Conservation (phyloP, 2,797 vertebrate species). For the Microcaecilia unicolor region DNA sequence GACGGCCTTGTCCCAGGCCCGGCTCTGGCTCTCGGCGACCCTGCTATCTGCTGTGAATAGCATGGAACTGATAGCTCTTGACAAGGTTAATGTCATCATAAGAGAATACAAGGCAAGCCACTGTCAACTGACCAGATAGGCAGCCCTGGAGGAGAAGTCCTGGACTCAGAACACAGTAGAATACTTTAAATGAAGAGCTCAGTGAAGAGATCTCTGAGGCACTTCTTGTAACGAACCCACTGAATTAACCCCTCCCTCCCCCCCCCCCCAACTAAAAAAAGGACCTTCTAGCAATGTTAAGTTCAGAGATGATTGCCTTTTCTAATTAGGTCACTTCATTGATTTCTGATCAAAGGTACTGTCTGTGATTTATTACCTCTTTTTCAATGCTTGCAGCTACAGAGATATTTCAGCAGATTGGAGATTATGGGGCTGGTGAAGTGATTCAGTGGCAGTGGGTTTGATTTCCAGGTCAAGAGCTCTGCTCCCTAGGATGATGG, state of each 20-base stretch:
- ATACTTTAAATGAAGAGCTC: background rate
- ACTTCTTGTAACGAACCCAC: background rate
- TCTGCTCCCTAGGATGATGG: no score
- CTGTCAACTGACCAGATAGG: background rate
- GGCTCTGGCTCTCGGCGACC: no score
- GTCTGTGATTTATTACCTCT: conserved; percentile 1
- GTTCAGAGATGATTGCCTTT: background rate
- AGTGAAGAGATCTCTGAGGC: background rate
- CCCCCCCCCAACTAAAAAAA: no score
- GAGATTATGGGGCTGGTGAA: no score
- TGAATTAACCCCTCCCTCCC: conserved; percentile 1
- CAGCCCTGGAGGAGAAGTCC: no score
- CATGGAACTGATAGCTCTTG: no score
- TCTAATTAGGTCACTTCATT: background rate
- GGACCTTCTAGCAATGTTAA: background rate
- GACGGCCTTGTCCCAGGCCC: no score
- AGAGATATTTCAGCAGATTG: no score
- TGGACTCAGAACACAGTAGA: conserved; percentile 15
- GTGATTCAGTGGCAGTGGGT: no score
- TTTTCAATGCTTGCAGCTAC: no score
- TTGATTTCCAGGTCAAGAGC: no score
- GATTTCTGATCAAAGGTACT: conserved; percentile 3
- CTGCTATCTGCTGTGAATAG: no score
- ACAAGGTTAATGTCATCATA: background rate
- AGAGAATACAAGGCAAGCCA: background rate